Conservation (phyloP, 1,140 invertebrate species). For the Lethrus apterus region DNA sequence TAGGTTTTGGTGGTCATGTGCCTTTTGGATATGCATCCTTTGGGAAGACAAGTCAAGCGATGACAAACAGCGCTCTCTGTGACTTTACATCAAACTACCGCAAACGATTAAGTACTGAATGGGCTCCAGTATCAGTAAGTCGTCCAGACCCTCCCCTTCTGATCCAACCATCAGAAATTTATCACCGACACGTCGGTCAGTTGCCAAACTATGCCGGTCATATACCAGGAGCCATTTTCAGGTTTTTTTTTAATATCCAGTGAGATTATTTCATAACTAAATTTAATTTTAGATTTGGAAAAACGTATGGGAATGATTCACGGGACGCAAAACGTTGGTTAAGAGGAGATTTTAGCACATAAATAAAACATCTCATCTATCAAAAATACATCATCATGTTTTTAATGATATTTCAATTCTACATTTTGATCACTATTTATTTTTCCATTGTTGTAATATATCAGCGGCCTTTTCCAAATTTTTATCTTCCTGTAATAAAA, state of each 20-base stretch:
- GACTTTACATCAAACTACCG: constrained; percentile 65
- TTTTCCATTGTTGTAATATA: constrained; percentile 55
- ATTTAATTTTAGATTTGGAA: constrained; percentile 43
- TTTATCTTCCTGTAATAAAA: constrained; percentile 68
- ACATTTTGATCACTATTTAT: background rate
- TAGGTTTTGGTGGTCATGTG: constrained; percentile 59
- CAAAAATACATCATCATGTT: constrained; percentile 9
- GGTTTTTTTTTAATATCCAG: too few species aligned
- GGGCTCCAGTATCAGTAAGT: constrained; percentile 54
- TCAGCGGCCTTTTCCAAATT: constrained; percentile 62
- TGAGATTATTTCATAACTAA: too few species aligned
- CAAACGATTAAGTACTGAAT: constrained; percentile 54
- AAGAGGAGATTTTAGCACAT: constrained; percentile 35
- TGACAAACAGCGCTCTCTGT: constrained; percentile 56
- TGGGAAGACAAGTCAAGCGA: constrained; percentile 52
- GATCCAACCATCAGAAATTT: constrained; percentile 50
- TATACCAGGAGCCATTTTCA: constrained; percentile 59
- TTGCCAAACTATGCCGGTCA: constrained; percentile 67
- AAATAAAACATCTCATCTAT: constrained; percentile 1
- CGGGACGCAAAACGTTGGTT: constrained; percentile 62
- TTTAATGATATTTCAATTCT: too few species aligned
- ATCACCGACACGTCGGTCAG: constrained; percentile 61
- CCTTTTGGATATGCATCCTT: constrained; percentile 57
- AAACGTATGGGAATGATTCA: constrained; percentile 62
- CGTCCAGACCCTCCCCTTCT: constrained; percentile 45